A percentile compares a stretch with the other conserved stretches of the same genome.
Evolutionary conservation across 2,888 invertebrate genomes (phyloP).

Genomic region (Xestia xanthographa): DNA sequence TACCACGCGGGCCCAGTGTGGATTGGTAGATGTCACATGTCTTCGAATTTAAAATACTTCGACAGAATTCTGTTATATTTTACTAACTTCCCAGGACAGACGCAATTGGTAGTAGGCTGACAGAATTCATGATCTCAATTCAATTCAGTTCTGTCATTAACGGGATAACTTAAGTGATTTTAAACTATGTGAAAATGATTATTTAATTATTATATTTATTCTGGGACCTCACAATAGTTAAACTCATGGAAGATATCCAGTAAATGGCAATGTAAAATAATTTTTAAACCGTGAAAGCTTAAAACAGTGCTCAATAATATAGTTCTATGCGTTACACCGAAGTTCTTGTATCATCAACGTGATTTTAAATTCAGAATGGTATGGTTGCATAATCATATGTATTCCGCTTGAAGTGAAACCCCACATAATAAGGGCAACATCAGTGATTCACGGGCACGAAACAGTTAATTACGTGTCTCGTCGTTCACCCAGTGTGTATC

Average conservation of each 20-base stretch:
- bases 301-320: not conserved
- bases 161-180: too few relatives aligned
- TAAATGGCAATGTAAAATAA: too few relatives aligned
- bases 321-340: not conserved
- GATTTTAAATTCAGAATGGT: not conserved
- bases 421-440: constrained; percentile 41
- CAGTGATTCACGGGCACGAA: constrained; percentile 45
- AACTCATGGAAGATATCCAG: too few relatives aligned
- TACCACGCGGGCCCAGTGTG: too few relatives aligned
- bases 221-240: too few relatives aligned
- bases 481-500: constrained; percentile 39
- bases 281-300: too few relatives aligned
- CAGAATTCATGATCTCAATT: not conserved
- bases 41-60: too few relatives aligned
- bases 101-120: not conserved
- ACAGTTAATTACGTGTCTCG: constrained; percentile 41
- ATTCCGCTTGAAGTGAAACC: constrained; percentile 27
- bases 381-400: not conserved
- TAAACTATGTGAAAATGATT: too few relatives aligned
- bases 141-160: too few relatives aligned
- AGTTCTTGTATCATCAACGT: not conserved
- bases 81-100: not conserved
- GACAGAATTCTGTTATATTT: not conserved
- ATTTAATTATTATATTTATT: too few relatives aligned
- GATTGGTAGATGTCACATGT: too few relatives aligned